Evolutionary conservation across 1,140 invertebrate species (phyloP), one percentile per base, ranked within the genome.

Genomic region (Ostrea denselamellosa): DNA sequence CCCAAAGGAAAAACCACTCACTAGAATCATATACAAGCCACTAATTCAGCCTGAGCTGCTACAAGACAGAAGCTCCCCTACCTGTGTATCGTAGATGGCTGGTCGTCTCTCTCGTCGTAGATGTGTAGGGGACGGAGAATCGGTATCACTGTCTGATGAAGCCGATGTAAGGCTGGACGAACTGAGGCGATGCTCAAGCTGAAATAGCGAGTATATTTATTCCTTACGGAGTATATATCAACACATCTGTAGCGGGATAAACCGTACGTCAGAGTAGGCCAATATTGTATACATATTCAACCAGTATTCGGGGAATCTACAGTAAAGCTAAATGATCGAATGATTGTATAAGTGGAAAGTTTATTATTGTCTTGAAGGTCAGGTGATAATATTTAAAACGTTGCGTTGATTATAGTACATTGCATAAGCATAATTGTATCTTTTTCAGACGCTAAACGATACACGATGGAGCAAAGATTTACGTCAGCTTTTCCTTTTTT

Each of bases 31-130:
- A 44, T 2, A 44, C 34, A 44, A 44, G 5, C 34, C 2, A 44
- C 17, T 22, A 19, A 19, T 2, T 65, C 3, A 17, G 3, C 3
- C 17, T 17, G 62, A 65, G 7, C 17, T 17, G 17, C 17, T 65
- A 17, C 22, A 22, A 65, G 22, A 19, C 22, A 65, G 17, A 34
- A n/a, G 14, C 9, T 2, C 12, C 34, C 53, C 17, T 83, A 87
- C 86, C 86, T 87, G 58, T 52, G 86, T 83, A 34, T 87, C 86
- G 8, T 62, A 81, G 9, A 87, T 87, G 54, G 86, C 86, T 22
- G 83, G 53, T 34, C 86, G 53, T 65, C 86, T 83, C 51, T 82
- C 86, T 22, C 86, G 17, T 17, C 86, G 52, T 10, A 82, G 86
- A 14, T 83, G 22, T 22, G 86, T 51, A 2, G 68, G 68, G 19